Evolutionary conservation across 2,888 invertebrate species (phyloP).

Genomic region (Melanotus villosus): DNA sequence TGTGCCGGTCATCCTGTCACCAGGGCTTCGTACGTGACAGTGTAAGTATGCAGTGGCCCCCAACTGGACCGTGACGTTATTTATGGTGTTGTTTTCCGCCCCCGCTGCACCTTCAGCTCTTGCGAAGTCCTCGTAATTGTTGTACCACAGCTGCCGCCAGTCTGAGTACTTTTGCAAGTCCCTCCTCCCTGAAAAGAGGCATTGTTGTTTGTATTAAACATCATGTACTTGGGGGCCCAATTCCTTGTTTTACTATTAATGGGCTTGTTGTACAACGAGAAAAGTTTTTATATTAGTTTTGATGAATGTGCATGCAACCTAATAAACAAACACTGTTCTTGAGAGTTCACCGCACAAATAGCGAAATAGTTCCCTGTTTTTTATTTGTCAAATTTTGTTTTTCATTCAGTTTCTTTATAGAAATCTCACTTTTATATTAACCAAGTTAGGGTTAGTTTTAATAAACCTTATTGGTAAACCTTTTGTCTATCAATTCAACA

Average conservation of each 20-base stretch:
- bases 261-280: not conserved
- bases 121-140: conserved; percentile 71
- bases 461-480: too few species aligned
- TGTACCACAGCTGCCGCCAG: conserved; percentile 78
- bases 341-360: too few species aligned
- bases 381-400: too few species aligned
- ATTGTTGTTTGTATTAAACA: conserved; percentile 23
- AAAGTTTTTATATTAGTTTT: not conserved
- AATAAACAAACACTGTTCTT: too few species aligned
- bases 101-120: conserved; percentile 66
- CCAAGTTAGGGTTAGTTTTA: too few species aligned
- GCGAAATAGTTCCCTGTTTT: too few species aligned
- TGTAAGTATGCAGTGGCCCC: conserved; percentile 86
- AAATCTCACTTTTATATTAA: too few species aligned
- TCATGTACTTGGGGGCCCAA: not conserved
- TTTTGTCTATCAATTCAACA: too few species aligned
- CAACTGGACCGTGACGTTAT: conserved; percentile 83
- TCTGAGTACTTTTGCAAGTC: conserved; percentile 68
- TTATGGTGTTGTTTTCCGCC: conserved; percentile 81
- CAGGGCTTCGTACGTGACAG: conserved; percentile 83
- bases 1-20: conserved; percentile 73
- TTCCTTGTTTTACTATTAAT: conserved; percentile 7
- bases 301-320: not conserved
- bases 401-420: too few species aligned
- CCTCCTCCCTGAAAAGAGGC: conserved; percentile 58